Percentiles rank a stretch among this genome's conserved stretches.
phyloP scores from a whole-genome alignment of 2,888 invertebrate species.

The Autographa gamma region DNA sequence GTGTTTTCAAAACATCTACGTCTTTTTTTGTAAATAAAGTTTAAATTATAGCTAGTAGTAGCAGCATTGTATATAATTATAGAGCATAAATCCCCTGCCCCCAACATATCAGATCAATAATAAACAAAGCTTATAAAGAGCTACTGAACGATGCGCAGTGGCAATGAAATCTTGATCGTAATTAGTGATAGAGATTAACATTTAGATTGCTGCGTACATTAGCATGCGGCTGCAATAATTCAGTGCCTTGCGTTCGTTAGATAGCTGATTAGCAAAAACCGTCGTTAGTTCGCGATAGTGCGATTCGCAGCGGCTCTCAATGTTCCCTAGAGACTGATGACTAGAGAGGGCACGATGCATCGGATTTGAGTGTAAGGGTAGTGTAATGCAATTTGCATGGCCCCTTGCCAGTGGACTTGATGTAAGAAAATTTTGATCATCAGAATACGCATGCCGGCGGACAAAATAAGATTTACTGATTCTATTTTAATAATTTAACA shows the following conservation, averaged over 20 bases:
- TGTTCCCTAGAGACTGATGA: conserved; percentile 33
- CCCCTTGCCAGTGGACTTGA: not conserved
- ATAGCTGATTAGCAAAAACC: conserved; percentile 80
- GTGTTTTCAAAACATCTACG: no score
- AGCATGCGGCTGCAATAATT: conserved; percentile 79
- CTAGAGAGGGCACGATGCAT: conserved; percentile 8
- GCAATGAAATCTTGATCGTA: conserved; percentile 77
- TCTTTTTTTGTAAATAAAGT: no score
- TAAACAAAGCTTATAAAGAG: conserved; percentile 44
- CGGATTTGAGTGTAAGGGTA: not conserved
- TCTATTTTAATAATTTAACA: not conserved
- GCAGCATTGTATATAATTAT: not conserved
- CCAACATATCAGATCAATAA: conserved; percentile 7
- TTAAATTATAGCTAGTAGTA: not conserved
- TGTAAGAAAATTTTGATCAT: not conserved
- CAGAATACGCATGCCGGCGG: no score
- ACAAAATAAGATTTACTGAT: not conserved
- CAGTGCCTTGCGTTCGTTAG: conserved; percentile 65
- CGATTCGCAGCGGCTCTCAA: conserved; percentile 25
- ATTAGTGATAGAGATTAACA: conserved; percentile 80
- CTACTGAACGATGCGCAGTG: conserved; percentile 54
- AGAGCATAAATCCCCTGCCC: not conserved
- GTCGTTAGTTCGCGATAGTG: conserved; percentile 55
- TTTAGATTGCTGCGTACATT: conserved; percentile 78
- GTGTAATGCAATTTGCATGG: conserved; percentile 5